Conservation (phyloP, 2,888 invertebrate species). For the Aradus depressus region DNA sequence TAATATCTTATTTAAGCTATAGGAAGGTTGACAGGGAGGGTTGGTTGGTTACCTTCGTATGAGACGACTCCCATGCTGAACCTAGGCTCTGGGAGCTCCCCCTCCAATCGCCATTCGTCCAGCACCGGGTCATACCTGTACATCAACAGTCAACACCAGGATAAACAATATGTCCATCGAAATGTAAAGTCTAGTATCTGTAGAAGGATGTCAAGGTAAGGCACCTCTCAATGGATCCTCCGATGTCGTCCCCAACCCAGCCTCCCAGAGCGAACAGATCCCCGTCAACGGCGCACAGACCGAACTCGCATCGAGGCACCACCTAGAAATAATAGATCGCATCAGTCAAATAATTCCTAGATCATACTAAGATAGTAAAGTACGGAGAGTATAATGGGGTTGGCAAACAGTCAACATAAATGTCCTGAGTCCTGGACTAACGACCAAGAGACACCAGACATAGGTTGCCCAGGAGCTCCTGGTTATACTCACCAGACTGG, state of each 20-base stretch:
- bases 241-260: slow-evolving; percentile 87
- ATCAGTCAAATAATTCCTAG: too few species aligned
- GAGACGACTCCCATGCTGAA: slow-evolving; percentile 88
- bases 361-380: too few species aligned
- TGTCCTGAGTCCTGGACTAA: background rate
- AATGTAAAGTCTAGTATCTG: too few species aligned
- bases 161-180: too few species aligned
- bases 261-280: slow-evolving; percentile 81
- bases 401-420: too few species aligned
- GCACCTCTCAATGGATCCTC: slow-evolving; percentile 66
- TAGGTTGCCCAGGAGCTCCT: too few species aligned
- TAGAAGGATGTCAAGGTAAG: too few species aligned
- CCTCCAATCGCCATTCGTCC: slow-evolving; percentile 66
- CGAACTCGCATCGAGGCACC: slow-evolving; percentile 80
- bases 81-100: slow-evolving; percentile 69
- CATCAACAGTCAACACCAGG: too few species aligned
- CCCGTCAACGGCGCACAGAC: slow-evolving; percentile 71
- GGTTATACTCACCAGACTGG: slow-evolving; percentile 28
- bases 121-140: slow-evolving; percentile 58
- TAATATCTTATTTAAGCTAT: too few species aligned
- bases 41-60: slow-evolving; percentile 59
- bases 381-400: background rate
- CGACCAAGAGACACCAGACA: too few species aligned
- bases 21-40: too few species aligned
- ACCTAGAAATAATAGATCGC: slow-evolving; percentile 46